phyloP scores from a whole-genome alignment of 2,888 invertebrate genomes.

The Steinernema hermaphroditum region DNA sequence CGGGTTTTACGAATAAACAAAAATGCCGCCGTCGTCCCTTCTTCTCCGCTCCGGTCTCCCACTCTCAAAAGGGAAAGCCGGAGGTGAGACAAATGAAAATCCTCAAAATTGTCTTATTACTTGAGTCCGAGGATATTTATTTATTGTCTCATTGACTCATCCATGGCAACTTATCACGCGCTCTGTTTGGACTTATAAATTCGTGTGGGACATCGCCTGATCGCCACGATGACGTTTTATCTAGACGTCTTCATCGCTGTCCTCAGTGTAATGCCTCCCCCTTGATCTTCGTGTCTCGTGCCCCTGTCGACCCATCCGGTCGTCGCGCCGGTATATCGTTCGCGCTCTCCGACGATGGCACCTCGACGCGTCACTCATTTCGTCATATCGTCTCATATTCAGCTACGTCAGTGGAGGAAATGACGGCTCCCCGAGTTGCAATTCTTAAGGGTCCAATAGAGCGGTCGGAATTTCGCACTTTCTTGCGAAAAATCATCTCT shows the following conservation, averaged over 20 bases:
- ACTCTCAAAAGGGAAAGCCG: background rate
- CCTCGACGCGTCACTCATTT: background rate
- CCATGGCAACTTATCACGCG: no score
- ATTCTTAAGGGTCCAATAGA: constrained; percentile 2
- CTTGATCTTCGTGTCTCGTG: background rate
- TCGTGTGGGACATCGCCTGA: no score
- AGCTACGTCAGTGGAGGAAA: constrained; percentile 3
- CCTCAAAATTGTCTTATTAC: background rate
- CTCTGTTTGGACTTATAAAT: no score
- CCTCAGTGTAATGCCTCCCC: background rate
- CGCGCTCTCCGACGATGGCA: background rate
- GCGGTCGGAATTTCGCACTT: background rate
- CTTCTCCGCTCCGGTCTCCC: background rate
- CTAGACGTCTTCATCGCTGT: background rate
- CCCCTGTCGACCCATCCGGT: background rate
- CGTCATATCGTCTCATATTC: background rate
- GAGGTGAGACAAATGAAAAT: background rate
- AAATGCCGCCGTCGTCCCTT: constrained; percentile 16
- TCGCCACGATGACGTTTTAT: background rate
- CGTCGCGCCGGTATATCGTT: no score
- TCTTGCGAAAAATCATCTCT: background rate
- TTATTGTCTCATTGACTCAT: no score
- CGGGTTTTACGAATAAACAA: constrained; percentile 18
- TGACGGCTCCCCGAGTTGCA: background rate
- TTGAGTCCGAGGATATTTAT: no score